Evolutionary conservation across 2,797 vertebrate genomes (phyloP).

Genomic region (Mycteria americana): DNA sequence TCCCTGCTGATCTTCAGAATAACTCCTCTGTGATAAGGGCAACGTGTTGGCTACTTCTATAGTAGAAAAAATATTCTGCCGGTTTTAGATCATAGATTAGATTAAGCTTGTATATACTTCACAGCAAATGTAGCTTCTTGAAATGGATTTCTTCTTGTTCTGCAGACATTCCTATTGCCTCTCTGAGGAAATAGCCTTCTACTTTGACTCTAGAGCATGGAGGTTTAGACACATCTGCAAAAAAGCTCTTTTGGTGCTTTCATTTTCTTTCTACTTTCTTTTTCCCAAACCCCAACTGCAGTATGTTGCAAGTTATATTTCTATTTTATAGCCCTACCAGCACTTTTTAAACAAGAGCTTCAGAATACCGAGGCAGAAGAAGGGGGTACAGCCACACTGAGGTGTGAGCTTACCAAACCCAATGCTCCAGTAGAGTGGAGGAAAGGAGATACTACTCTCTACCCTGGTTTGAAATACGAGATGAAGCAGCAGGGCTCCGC

Average conservation of each 20-base stretch:
- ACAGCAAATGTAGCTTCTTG: neutral
- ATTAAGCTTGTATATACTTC: neutral
- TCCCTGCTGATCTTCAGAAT: neutral
- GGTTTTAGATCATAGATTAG: neutral
- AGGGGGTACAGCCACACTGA: constrained; percentile 74
- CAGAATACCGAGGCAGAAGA: constrained; percentile 79
- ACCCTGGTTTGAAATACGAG: constrained; percentile 87
- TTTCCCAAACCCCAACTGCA: neutral
- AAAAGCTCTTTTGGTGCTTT: neutral
- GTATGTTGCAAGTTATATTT: neutral
- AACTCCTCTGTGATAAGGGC: neutral
- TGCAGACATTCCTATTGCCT: neutral
- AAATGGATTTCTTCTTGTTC: neutral
- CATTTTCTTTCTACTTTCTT: neutral
- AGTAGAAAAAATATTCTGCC: neutral
- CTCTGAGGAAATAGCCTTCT: neutral
- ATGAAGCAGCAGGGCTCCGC: constrained; percentile 77
- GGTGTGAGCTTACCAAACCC: constrained; percentile 83
- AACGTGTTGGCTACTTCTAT: rapidly evolving
- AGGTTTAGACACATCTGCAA: neutral
- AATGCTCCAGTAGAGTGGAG: constrained; percentile 82
- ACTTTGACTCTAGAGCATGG: neutral
- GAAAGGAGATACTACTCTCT: constrained; percentile 84
- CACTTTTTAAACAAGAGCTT: constrained; percentile 82
- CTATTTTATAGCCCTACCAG: constrained; percentile 77